A percentile compares a stretch with the other conserved stretches of the same genome.
Conservation (phyloP, 2,113 vertebrate species). For the Callocephalon fimbriatum region DNA sequence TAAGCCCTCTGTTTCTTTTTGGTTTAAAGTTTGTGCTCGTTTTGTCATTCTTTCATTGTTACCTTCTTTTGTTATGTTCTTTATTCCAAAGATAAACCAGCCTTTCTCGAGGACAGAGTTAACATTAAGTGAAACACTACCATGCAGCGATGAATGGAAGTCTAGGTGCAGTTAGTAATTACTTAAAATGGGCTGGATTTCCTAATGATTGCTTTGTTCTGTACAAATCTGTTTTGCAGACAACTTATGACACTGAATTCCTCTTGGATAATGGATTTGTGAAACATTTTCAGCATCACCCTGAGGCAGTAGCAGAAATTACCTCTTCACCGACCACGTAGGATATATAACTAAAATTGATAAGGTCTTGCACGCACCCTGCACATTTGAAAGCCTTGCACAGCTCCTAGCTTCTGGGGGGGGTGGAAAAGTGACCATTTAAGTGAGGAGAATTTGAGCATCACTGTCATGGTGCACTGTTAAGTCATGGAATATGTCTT, state of each 20-base stretch:
- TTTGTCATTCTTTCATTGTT: background rate
- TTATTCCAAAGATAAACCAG: background rate
- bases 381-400: background rate
- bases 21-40: background rate
- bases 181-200: background rate
- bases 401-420: background rate
- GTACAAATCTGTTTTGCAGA: background rate
- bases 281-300: background rate
- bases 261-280: background rate
- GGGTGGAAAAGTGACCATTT: background rate
- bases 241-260: background rate
- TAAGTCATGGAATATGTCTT: background rate
- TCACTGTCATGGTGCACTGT: background rate
- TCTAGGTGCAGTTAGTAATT: background rate
- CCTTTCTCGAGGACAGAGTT: background rate
- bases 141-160: background rate
- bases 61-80: background rate
- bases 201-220: background rate
- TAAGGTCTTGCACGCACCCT: background rate
- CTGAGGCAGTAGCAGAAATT: background rate
- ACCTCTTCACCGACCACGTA: background rate
- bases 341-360: background rate
- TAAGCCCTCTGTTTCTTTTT: background rate
- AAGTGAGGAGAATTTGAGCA: background rate
- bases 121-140: background rate